These are phyloP conservation scores for Dysdera silvatica DNA, from an alignment of 1,140 invertebrate species.

Conservation along the genomic window DNA sequence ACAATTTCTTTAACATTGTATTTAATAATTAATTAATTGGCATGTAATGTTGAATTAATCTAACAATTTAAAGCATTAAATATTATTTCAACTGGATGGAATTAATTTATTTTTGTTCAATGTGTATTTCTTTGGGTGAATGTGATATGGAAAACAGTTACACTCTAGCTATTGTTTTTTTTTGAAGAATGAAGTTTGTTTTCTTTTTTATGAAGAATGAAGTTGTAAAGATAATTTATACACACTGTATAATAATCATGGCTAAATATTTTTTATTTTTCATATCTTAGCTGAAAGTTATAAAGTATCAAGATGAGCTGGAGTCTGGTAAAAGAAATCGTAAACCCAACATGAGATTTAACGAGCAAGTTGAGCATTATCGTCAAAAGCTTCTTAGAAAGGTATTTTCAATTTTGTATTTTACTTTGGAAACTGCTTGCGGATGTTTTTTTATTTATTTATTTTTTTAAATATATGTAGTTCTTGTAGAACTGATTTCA, in stretches of 20 bases:
- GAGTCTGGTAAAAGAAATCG: constrained; percentile 71
- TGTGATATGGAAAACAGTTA: neutral
- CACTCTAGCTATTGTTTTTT: neutral
- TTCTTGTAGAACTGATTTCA: neutral
- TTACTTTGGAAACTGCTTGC: too few species aligned
- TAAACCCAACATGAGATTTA: constrained; percentile 67
- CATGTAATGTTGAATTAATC: too few species aligned
- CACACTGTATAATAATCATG: too few species aligned
- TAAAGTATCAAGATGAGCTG: constrained; percentile 93
- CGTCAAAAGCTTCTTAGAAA: constrained; percentile 79
- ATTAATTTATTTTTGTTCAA: neutral
- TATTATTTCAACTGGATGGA: too few species aligned
- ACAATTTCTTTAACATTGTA: too few species aligned
- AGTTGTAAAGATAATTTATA: too few species aligned
- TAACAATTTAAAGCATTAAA: too few species aligned
- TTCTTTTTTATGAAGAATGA: too few species aligned
- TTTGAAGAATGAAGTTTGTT: constrained; percentile 9
- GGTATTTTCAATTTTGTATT: too few species aligned
- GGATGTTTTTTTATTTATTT: too few species aligned
- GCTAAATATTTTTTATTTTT: constrained; percentile 16
- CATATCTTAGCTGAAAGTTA: constrained; percentile 61
- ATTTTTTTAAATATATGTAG: neutral
- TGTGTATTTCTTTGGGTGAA: neutral
- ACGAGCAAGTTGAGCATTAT: constrained; percentile 83
- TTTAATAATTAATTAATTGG: too few species aligned